Evolutionary conservation across 2,888 invertebrate species (phyloP).

Genomic region (Pseudeuparius sepicola): DNA sequence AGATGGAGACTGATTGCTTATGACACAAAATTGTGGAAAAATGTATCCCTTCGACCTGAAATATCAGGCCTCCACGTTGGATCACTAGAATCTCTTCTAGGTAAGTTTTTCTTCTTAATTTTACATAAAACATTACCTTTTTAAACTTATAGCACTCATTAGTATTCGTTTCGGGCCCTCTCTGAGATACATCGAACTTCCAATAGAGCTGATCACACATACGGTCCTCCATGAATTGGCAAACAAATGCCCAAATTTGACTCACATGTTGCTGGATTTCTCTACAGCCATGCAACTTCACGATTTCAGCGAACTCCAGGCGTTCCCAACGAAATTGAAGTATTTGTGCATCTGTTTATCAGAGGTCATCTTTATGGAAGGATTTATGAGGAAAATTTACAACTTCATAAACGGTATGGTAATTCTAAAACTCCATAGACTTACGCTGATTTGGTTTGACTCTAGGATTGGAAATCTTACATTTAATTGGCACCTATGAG

Average conservation of each 20-base stretch:
- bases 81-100: constrained; percentile 78
- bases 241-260: constrained; percentile 90
- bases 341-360: constrained; percentile 84
- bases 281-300: constrained; percentile 99
- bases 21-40: constrained; percentile 90
- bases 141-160: constrained; percentile 76
- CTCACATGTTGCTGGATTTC: constrained; percentile 94
- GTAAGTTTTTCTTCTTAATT: no score
- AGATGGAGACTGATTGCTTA: constrained; percentile 95
- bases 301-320: constrained; percentile 98
- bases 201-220: constrained; percentile 93
- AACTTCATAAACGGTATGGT: constrained; percentile 95
- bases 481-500: constrained; percentile 95
- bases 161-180: constrained; percentile 50
- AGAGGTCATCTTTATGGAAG: constrained; percentile 99
- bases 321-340: constrained; percentile 93
- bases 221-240: constrained; percentile 94
- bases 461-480: constrained; percentile 71
- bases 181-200: constrained; percentile 83
- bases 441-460: neutral
- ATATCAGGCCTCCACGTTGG: constrained; percentile 83
- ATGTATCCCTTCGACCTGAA: constrained; percentile 92
- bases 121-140: no score
- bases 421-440: no score
- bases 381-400: constrained; percentile 99